Conservation (phyloP, 2,113 vertebrate species). For the Podarcis raffonei region DNA sequence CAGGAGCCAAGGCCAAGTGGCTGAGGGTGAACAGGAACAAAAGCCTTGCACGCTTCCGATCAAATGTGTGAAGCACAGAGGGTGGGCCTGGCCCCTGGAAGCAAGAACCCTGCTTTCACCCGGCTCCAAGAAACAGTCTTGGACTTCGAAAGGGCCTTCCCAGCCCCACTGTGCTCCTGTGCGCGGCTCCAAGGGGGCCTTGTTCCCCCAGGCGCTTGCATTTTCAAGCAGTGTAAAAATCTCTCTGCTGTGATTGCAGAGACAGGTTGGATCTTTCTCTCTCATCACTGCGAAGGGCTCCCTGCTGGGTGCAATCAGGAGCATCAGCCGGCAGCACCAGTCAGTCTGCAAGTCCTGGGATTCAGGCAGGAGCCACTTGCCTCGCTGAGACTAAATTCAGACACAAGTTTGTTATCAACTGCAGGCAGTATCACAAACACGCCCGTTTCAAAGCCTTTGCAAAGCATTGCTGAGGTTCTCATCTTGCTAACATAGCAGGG, state of each 20-base stretch:
- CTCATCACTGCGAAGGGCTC: constrained; percentile 70
- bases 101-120: background rate
- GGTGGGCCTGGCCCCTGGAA: too few relatives aligned
- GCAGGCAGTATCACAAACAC: background rate
- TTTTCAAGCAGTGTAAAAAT: background rate
- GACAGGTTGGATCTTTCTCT: constrained; percentile 64
- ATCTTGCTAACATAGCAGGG: background rate
- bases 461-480: constrained; percentile 1
- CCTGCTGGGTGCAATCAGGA: constrained; percentile 77
- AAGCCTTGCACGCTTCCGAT: too few relatives aligned
- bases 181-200: background rate
- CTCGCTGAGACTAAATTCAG: constrained; percentile 11
- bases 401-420: background rate
- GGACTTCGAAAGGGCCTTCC: accelerated
- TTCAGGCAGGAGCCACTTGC: background rate
- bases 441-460: background rate
- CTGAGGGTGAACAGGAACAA: too few relatives aligned
- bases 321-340: constrained; percentile 53
- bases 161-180: background rate
- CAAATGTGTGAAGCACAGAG: too few relatives aligned
- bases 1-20: background rate
- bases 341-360: constrained; percentile 21
- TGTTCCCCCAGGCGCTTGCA: background rate
- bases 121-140: background rate
- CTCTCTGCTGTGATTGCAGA: constrained; percentile 50